Evolutionary conservation across 2,888 invertebrate genomes (phyloP), one percentile per base, ranked within the genome.

Genomic region (Aelia acuminata): DNA sequence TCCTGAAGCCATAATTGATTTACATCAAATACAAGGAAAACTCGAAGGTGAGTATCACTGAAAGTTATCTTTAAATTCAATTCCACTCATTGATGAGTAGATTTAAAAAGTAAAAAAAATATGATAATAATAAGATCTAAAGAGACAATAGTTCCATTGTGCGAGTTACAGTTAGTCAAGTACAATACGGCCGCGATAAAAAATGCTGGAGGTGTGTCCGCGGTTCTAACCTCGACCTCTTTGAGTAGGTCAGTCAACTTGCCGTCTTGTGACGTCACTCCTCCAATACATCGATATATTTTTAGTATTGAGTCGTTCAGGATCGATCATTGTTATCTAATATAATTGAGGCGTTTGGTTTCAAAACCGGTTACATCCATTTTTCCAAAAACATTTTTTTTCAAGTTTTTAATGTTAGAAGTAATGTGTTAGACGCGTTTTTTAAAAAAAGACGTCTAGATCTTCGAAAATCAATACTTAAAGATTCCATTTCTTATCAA

Each of bases 191-290:
- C 35, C 15, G 20, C 35, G 31, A 20, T 20, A 70, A 13, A 31
- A 10, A 39, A 18, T 8, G 39, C 22, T 43, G 80, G 43, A 47
- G 80, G 80, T 80, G 80, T 80, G 80, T 80, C 47, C 80, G 43
- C 11, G 80, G 80, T 20, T n/a, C 43, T 43, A 80, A 80, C 80
- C 43, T 43, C 43, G 80, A 80, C 80, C 80, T 80, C 63, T 70
- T 70, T 18, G 35, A 70, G 63, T 0, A 35, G 63, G 63, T 70
- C 63, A 70, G 63, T 70, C 63, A 70, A 35, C 63, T 70, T 70
- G 63, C 35, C 63, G 35, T 18, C 63, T 70, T 70, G 63, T 70
- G 63, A 70, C 63, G 18, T 70, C 63, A 70, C 63, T 70, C 8
- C 31, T 20, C 31, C 31, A 35, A 70, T 35, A 70, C 20, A 70